phyloP scores from a whole-genome alignment of 2,113 vertebrate genomes.

The Panurus biarmicus region DNA sequence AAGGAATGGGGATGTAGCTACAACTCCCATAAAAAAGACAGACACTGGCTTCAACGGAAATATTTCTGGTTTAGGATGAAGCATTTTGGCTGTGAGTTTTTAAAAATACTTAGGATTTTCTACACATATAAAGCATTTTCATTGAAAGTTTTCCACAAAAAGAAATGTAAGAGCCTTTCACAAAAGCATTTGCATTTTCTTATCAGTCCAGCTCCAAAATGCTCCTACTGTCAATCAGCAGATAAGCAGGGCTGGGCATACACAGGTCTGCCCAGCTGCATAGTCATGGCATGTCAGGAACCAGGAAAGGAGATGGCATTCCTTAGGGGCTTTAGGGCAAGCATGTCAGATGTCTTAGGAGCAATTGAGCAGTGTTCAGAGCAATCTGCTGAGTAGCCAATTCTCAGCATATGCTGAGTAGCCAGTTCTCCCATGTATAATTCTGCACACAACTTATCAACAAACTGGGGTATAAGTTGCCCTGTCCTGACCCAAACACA shows the following conservation, averaged over 20 bases:
- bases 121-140: background rate
- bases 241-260: background rate
- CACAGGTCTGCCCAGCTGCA: background rate
- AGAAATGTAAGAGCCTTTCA: background rate
- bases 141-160: background rate
- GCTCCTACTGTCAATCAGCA: background rate
- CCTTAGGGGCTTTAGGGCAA: background rate
- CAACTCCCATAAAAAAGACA: background rate
- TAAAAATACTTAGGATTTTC: background rate
- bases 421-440: background rate
- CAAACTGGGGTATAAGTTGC: background rate
- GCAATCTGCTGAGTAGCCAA: background rate
- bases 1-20: background rate
- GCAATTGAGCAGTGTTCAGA: background rate
- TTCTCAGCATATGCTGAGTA: background rate
- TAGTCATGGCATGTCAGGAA: background rate
- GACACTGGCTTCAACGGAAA: background rate
- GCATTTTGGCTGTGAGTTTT: background rate
- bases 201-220: background rate
- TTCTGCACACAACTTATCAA: background rate
- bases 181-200: background rate
- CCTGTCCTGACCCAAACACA: background rate
- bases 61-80: background rate
- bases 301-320: background rate
- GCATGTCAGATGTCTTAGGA: background rate